These are phyloP conservation scores for Furcula furcula DNA, from an alignment of 2,888 invertebrate species.

Conservation along the genomic window DNA sequence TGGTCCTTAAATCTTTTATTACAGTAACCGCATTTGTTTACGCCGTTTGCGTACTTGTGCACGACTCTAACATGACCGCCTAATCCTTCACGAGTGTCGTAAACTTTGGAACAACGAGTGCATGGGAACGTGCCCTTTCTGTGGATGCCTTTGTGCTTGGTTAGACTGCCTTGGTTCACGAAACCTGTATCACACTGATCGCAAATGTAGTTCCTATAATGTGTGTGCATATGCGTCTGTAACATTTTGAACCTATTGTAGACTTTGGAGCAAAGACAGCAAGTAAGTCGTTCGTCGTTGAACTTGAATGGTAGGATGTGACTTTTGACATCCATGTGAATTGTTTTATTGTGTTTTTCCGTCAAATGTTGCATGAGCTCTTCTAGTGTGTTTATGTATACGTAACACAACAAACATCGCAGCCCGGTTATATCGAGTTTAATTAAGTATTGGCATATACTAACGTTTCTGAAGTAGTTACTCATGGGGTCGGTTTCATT, in stretches of 20 bases:
- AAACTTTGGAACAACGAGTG: slow-evolving; percentile 48
- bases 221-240: slow-evolving; percentile 46
- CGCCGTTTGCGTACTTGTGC: slow-evolving; percentile 6
- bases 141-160: slow-evolving; percentile 21
- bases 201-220: slow-evolving; percentile 51
- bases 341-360: background rate
- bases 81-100: slow-evolving; percentile 42
- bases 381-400: background rate
- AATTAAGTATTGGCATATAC: slow-evolving; percentile 14
- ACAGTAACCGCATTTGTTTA: slow-evolving; percentile 40
- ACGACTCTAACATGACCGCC: slow-evolving; percentile 43
- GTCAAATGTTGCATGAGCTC: background rate
- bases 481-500: background rate
- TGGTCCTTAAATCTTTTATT: slow-evolving; percentile 36
- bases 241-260: slow-evolving; percentile 19
- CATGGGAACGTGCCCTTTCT: slow-evolving; percentile 30
- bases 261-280: slow-evolving; percentile 36
- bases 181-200: slow-evolving; percentile 36
- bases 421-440: slow-evolving; percentile 48
- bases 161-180: slow-evolving; percentile 13
- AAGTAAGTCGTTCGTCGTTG: slow-evolving; percentile 28
- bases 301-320: slow-evolving; percentile 48
- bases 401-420: slow-evolving; percentile 38
- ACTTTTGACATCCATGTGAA: slow-evolving; percentile 32
- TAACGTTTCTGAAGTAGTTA: background rate